Evolutionary conservation across 2,888 invertebrate species (phyloP), one percentile per base, ranked within the genome.

Genomic region (Lasioglossum figueresi): DNA sequence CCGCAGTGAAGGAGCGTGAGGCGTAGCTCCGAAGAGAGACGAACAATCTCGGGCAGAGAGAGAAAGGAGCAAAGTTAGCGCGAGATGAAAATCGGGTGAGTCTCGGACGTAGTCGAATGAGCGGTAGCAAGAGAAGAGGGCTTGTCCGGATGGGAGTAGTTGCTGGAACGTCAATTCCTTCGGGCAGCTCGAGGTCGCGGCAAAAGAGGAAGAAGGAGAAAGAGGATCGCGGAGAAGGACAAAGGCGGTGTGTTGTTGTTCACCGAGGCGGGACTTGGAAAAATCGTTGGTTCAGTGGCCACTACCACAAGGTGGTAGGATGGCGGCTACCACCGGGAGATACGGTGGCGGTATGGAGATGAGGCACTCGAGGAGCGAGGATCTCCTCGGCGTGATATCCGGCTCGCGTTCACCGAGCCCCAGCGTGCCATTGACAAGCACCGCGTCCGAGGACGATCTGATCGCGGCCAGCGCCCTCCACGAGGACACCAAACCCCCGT

Each of bases 331-430:
- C 4, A 76, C 77, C 56, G 83, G 86, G 37, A 90, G 92, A 75
- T 95, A 93, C 81, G 91, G 93, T 31, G 91, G 93, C 34, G 93
- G 91, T 83, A 91, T 92, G 66, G 95, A 95, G 83, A 94, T 95
- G 94, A 91, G 94, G 16, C 95, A 95, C 73, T 94, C 94, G 43
- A 85, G 93, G 12, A 94, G 94, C 91, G 95, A 95, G 88, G 95
- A 94, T 87, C 88, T 95, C 19, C 90, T 95, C 40, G 94, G 94
- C 8, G 91, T 91, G 27, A 87, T 87, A 79, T 80, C 89, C 80
- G 80, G 84, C 27, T 93, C 92, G 56, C 88, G 93, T 72, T 91
- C 93, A 19, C 92, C 93, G 16, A 93, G 93, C 59, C 93, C 94
- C 19, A 87, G 91, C n/a, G 88, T 88, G 79, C 48, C 90, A 86